Conservation (phyloP, 1,140 invertebrate species). For the Ephestia elutella region DNA sequence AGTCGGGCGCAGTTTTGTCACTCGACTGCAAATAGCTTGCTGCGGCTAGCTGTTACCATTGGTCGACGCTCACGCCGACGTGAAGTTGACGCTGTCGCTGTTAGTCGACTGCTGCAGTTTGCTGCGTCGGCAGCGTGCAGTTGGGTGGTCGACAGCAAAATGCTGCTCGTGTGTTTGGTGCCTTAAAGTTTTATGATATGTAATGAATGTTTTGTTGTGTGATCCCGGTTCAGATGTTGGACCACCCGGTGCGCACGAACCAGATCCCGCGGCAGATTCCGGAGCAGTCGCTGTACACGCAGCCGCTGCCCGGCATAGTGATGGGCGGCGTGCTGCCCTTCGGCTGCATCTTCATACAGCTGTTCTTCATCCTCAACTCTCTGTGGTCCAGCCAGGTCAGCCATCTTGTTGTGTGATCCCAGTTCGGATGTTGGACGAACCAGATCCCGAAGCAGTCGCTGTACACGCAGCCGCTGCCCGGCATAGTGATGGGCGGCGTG, state of each 20-base stretch:
- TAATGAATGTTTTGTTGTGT: no score
- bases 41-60: no score
- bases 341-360: constrained; percentile 99
- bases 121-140: no score
- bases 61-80: no score
- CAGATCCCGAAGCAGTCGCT: constrained; percentile 98
- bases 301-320: constrained; percentile 91
- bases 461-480: constrained; percentile 94
- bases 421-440: constrained; percentile 95
- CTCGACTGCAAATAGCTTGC: no score
- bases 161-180: no score
- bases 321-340: constrained; percentile 99
- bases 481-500: constrained; percentile 98
- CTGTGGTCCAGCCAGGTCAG: constrained; percentile 94
- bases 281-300: constrained; percentile 97
- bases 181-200: no score
- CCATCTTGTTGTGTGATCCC: no score
- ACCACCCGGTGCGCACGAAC: constrained; percentile 98
- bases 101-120: no score
- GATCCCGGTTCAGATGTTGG: constrained; percentile 80
- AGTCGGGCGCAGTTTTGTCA: no score
- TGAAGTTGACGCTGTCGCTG: no score
- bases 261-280: constrained; percentile 99
- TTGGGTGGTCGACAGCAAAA: no score
- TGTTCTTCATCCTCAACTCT: constrained; percentile 99